Evolutionary conservation across 2,797 vertebrate genomes (phyloP).

Genomic region (Mus caroli): DNA sequence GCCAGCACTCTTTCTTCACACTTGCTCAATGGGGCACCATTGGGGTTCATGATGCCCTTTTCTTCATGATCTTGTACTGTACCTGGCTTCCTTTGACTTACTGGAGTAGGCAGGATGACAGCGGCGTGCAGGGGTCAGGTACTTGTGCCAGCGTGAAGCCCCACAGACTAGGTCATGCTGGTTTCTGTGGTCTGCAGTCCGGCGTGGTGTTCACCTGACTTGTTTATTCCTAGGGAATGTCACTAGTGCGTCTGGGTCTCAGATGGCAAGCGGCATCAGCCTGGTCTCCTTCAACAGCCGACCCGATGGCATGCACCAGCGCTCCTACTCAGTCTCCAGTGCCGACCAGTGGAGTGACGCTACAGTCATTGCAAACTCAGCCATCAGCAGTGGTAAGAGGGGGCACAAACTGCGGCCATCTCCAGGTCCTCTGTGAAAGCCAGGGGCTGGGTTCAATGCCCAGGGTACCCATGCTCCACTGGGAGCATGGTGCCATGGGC

Average conservation of each 20-base stretch:
- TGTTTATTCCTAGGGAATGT: slow-evolving; percentile 93
- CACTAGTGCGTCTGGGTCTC: slow-evolving; percentile 94
- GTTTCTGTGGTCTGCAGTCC: slow-evolving; percentile 73
- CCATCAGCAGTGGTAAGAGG: slow-evolving; percentile 96
- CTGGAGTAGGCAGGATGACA: background rate
- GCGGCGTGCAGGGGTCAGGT: background rate
- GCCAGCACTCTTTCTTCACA: fast-evolving
- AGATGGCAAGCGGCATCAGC: slow-evolving; percentile 96
- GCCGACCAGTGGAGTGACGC: slow-evolving; percentile 99
- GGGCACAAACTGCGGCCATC: slow-evolving; percentile 51
- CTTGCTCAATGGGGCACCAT: fast-evolving
- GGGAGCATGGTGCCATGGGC: background rate
- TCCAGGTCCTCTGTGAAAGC: background rate
- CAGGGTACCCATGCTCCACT: background rate
- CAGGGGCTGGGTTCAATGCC: background rate
- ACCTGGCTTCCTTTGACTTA: fast-evolving
- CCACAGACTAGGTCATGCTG: background rate
- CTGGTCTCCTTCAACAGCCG: slow-evolving; percentile 96
- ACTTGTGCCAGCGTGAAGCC: background rate
- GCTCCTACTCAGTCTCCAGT: slow-evolving; percentile 98
- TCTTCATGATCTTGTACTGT: fast-evolving
- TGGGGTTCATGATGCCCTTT: fast-evolving
- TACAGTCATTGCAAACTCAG: slow-evolving; percentile 97
- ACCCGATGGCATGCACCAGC: slow-evolving; percentile 96
- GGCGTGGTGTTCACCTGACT: slow-evolving; percentile 83